Evolutionary conservation across 2,113 vertebrate species (phyloP).

Genomic region (Daubentonia madagascariensis): DNA sequence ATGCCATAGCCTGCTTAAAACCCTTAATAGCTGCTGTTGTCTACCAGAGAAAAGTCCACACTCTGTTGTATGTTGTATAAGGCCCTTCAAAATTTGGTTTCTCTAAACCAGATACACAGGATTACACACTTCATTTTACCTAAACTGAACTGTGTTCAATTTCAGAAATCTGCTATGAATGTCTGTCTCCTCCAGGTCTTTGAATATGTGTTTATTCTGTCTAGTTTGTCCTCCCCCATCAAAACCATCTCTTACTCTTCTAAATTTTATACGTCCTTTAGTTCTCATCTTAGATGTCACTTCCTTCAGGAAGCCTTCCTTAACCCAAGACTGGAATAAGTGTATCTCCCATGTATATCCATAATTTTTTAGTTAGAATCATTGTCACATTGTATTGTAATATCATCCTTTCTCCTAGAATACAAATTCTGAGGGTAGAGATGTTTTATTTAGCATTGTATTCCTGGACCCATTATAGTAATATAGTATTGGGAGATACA

Average conservation of each 20-base stretch:
- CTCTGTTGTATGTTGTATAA: background rate
- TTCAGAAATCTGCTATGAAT: background rate
- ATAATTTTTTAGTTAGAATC: background rate
- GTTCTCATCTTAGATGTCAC: background rate
- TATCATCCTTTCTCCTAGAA: background rate
- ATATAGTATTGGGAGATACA: background rate
- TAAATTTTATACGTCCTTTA: background rate
- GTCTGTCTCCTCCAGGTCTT: background rate
- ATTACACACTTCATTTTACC: background rate
- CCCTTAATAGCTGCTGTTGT: background rate
- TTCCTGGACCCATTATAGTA: background rate
- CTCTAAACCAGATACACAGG: background rate
- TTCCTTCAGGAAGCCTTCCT: background rate
- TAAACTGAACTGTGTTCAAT: background rate
- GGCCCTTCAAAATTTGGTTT: background rate
- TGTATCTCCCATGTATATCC: background rate
- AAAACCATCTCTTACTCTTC: background rate
- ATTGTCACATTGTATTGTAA: background rate
- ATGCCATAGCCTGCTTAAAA: background rate
- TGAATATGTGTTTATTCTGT: background rate
- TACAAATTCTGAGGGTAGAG: background rate
- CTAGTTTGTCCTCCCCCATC: background rate
- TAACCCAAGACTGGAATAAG: background rate
- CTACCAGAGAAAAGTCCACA: background rate
- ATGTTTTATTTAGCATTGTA: background rate